Percentiles rank a stretch among this genome's conserved stretches.
Conservation (phyloP, 2,888 invertebrate species). For the Diaphora mendica region DNA sequence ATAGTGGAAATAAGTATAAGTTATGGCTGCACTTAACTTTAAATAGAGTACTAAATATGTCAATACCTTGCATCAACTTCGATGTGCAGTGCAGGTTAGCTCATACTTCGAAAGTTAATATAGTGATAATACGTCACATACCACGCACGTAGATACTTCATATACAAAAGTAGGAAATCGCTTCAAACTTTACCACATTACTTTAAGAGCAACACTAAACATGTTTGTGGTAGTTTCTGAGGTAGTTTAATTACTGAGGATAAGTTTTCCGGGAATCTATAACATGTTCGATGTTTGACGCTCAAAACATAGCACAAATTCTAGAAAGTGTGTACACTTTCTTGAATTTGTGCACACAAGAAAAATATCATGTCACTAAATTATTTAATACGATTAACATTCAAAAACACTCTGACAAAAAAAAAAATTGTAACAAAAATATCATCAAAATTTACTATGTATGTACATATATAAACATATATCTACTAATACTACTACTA, state of each 20-base stretch:
- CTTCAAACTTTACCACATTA: slow-evolving; percentile 5
- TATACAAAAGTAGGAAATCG: slow-evolving; percentile 7
- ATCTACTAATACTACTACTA: too few relatives aligned
- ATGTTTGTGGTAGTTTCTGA: slow-evolving; percentile 4
- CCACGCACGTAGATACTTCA: not conserved
- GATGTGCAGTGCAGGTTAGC: not conserved
- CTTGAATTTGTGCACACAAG: too few relatives aligned
- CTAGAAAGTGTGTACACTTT: not conserved
- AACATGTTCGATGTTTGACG: not conserved
- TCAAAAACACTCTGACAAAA: not conserved
- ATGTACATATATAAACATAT: too few relatives aligned
- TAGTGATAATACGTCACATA: slow-evolving; percentile 1
- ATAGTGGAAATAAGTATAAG: not conserved
- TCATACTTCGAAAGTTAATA: slow-evolving; percentile 12
- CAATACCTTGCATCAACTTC: slow-evolving; percentile 4
- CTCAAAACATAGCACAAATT: not conserved
- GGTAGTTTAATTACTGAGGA: slow-evolving; percentile 7
- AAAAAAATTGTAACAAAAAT: too few relatives aligned
- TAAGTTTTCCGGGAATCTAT: not conserved
- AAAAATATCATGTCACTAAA: not conserved
- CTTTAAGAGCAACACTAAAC: not conserved
- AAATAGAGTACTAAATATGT: not conserved
- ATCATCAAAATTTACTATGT: too few relatives aligned
- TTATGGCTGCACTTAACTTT: not conserved
- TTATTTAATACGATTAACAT: not conserved